Evolutionary conservation across 2,113 vertebrate genomes (phyloP), one percentile per base, ranked within the genome.

Genomic region (Anarhynchus alexandrinus): DNA sequence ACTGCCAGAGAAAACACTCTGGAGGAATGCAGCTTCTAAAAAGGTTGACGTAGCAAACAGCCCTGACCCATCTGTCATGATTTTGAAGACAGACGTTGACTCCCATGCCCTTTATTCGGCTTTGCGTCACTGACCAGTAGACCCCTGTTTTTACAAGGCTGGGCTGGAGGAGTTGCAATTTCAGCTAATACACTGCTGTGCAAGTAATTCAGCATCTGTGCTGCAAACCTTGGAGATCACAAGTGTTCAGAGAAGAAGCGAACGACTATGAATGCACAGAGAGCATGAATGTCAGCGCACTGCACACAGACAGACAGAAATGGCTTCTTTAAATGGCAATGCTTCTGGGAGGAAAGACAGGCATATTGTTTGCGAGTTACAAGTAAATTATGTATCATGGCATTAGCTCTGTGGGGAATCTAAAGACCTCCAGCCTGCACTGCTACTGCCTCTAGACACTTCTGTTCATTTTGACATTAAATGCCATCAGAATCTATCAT

Each of bases 261-360:
- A 79, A 73, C 2, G 3, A 14, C 49, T 26, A 3, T 0, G 4
- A 88, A 64, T 8, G 40, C 55, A 38, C 16, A 57, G 62, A 58
- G 10, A 70, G 32, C 29, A 18, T 6, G 2, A 1, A 36, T 52
- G 43, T 27, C 17, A 4, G 47, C 0, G 0, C 6, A 3, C 58
- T 62, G 70, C 62, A 76, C 61, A 11, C 12, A 69, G n/a, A 29
- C 9, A n/a, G 34, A 13, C 30, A 76, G 69, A 84, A 57, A 80
- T 2, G 30, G 70, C 43, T 71, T 67, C 78, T 91, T 58, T 26
- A 72, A 32, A n/a, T 10, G 21, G 49, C 38, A 92, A 45, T 5
- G 58, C 30, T 76, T 73, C 89, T 82, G 61, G 43, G 26, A 92
- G 26, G 47, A 65, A 82, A 66, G 55, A 30, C 15, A 65, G 88